Base-by-base conservation (phyloP, 1,140 invertebrate species). In the Pseudachorutes palmiensis region DNA sequence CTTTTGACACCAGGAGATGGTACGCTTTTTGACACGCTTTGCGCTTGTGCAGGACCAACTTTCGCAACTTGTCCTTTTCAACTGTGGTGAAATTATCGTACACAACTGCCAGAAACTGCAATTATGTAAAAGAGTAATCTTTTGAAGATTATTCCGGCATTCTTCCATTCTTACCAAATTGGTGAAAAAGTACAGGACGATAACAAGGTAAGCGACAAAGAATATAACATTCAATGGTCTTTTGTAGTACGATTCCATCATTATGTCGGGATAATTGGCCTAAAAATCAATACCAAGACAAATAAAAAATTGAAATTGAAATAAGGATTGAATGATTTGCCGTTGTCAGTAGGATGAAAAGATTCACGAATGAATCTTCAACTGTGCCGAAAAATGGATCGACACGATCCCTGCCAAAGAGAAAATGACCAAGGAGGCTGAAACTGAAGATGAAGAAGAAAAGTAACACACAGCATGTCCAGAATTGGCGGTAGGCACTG, bases 261-360 rank as follows among this genome's bases (percentile, higher is more conserved):
- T 95, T 14, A 95, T 90, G 79, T 94, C 91, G 24, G 91, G 91
- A 80, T 89, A 94, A 79, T n/a, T n/a, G n/a, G n/a, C n/a, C n/a
- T n/a, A 90, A 92, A 78, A 32, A 72, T 81, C 80, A 72, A 76
- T 70, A 68, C 48, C 41, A 31, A 64, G n/a, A n/a, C n/a, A 67
- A 69, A 51, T 31, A 36, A 28, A 68, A 28, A 62, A 33, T 49
- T 32, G 33, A 19, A n/a, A n/a, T n/a, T n/a, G n/a, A n/a, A n/a
- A n/a, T 19, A 68, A 84, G 86, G 85, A 82, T 93, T 91, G n/a
- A n/a, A n/a, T n/a, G n/a, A n/a, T 95, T 95, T 67, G 91, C 91
- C 24, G 92, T 94, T 0, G 92, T 95, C 0, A 94, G 81, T 26
- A 95, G 81, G 49, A 95, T 88, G 79, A 94, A 95, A 75, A 95